phyloP scores from a whole-genome alignment of 2,113 vertebrate species.

The Heterotis niloticus region DNA sequence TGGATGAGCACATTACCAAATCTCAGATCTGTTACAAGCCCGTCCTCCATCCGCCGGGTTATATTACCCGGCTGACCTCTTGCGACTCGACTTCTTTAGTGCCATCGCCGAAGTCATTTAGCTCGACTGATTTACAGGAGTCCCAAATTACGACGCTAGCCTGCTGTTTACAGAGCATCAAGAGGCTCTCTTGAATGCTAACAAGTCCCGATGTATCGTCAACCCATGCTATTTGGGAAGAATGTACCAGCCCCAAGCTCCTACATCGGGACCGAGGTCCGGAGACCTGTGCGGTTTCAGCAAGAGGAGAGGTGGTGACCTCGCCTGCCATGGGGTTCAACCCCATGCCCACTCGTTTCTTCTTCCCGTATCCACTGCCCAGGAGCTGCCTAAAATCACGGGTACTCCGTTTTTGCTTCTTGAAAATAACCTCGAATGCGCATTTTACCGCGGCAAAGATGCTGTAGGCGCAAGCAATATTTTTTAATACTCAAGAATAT shows the following conservation, averaged over 20 bases:
- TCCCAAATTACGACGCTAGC: background rate
- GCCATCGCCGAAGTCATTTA: constrained; percentile 7
- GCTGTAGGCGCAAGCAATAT: too few relatives aligned
- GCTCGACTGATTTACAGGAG: background rate
- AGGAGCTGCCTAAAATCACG: background rate
- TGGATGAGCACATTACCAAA: background rate
- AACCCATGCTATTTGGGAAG: background rate
- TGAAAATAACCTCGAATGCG: too few relatives aligned
- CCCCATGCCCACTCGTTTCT: background rate
- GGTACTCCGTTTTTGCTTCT: too few relatives aligned
- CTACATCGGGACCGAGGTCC: too few relatives aligned
- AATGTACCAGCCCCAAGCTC: too few relatives aligned
- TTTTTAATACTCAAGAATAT: too few relatives aligned
- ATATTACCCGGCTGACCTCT: constrained; percentile 18
- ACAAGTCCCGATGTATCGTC: background rate
- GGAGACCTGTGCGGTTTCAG: background rate
- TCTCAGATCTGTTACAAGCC: background rate
- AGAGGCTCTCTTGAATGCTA: background rate
- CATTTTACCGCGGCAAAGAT: too few relatives aligned
- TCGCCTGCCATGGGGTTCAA: background rate
- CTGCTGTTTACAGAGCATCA: background rate
- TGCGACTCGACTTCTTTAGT: background rate
- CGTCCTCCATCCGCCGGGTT: constrained; percentile 7
- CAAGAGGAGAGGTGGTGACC: too few relatives aligned
- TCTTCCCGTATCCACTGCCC: background rate